Percentiles rank a stretch among this genome's conserved stretches.
Conservation (phyloP, 2,113 vertebrate species). For the Boleophthalmus pectinirostris region DNA sequence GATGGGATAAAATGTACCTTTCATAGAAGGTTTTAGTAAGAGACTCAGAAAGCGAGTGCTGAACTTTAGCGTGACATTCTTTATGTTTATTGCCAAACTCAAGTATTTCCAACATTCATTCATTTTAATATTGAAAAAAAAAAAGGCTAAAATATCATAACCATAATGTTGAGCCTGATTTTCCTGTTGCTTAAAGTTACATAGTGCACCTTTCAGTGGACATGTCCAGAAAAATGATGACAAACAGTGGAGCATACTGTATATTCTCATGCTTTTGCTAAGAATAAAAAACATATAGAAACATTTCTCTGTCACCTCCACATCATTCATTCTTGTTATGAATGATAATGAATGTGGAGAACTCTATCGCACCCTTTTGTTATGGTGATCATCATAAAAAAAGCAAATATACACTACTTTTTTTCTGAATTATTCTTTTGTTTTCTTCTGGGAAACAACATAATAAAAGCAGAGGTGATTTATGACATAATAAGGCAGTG, state of each 20-base stretch:
- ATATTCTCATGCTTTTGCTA: constrained; percentile 17
- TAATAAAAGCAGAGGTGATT: constrained; percentile 28
- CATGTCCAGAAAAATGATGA: not conserved
- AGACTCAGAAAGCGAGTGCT: too few relatives aligned
- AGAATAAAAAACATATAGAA: constrained; percentile 23
- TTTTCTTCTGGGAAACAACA: constrained; percentile 30
- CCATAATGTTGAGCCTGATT: not conserved
- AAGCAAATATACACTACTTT: not conserved
- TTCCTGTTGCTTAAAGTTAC: not conserved
- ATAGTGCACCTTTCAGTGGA: too few relatives aligned
- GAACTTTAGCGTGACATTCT: too few relatives aligned
- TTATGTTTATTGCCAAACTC: too few relatives aligned
- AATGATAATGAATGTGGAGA: constrained; percentile 10
- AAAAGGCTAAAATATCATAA: not conserved
- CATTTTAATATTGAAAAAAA: too few relatives aligned
- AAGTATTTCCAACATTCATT: too few relatives aligned
- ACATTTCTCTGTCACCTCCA: constrained; percentile 1
- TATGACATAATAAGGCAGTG: constrained; percentile 38
- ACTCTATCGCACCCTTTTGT: constrained; percentile 6
- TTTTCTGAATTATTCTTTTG: constrained; percentile 17
- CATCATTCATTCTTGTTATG: constrained; percentile 23
- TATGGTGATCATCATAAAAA: constrained; percentile 23
- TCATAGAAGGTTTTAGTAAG: too few relatives aligned
- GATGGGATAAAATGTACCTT: too few relatives aligned
- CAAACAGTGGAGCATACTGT: not conserved